phyloP scores from a whole-genome alignment of 2,113 vertebrate species.

The Oncorhynchus masou region DNA sequence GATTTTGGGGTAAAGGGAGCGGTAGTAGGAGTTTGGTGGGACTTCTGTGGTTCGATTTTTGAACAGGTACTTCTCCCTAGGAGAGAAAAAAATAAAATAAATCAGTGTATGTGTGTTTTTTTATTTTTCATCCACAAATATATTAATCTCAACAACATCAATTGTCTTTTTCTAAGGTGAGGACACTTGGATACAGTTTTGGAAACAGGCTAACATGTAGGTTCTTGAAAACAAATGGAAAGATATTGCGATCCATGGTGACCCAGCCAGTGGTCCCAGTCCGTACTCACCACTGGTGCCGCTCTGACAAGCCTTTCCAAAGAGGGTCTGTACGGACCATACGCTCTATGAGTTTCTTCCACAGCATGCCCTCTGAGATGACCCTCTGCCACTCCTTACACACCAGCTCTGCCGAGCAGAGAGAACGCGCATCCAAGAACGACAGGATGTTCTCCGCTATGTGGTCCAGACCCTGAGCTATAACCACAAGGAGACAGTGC shows the following conservation, averaged over 20 bases:
- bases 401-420: constrained; percentile 95
- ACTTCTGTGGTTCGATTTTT: constrained; percentile 98
- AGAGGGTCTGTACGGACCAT: constrained; percentile 98
- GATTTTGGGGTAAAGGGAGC: constrained; percentile 98
- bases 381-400: constrained; percentile 98
- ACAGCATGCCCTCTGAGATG: constrained; percentile 97
- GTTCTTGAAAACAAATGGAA: constrained; percentile 1
- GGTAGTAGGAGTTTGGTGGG: constrained; percentile 97
- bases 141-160: not conserved
- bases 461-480: constrained; percentile 98
- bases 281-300: constrained; percentile 91
- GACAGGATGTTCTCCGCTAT: constrained; percentile 99
- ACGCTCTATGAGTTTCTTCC: constrained; percentile 97
- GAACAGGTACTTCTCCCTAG: constrained; percentile 98
- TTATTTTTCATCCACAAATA: too few relatives aligned
- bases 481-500: not conserved
- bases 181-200: constrained; percentile 13
- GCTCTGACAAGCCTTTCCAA: constrained; percentile 96
- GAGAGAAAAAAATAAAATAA: not conserved
- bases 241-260: not conserved
- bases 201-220: too few relatives aligned
- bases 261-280: not conserved
- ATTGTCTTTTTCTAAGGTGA: not conserved
- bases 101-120: too few relatives aligned
- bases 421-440: constrained; percentile 93